A percentile compares a stretch with the other conserved stretches of the same genome.
phyloP scores from a whole-genome alignment of 2,113 vertebrate species.

The Corynorhinus townsendii region DNA sequence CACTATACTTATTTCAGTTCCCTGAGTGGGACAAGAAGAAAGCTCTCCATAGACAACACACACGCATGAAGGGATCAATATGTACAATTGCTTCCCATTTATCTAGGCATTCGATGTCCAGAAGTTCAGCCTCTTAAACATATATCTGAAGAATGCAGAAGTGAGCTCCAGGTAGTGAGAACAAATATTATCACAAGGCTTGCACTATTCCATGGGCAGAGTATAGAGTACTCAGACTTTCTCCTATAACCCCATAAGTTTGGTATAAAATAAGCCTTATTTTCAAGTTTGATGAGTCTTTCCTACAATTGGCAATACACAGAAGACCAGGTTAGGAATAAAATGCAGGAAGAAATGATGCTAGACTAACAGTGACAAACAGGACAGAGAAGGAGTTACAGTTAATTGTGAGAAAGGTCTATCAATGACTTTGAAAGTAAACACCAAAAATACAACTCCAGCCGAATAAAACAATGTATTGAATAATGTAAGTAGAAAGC shows the following conservation, averaged over 20 bases:
- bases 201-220: not conserved
- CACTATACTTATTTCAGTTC: slow-evolving; percentile 17
- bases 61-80: not conserved
- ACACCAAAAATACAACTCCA: not conserved
- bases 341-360: not conserved
- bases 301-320: not conserved
- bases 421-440: not conserved
- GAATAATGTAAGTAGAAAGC: not conserved
- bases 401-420: not conserved
- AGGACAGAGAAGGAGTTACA: not conserved
- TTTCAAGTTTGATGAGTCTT: not conserved
- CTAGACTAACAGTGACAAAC: not conserved
- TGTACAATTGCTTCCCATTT: slow-evolving; percentile 8
- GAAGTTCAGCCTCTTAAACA: not conserved
- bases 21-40: slow-evolving; percentile 11
- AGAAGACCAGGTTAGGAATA: not conserved
- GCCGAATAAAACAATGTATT: not conserved
- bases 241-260: not conserved
- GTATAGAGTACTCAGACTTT: not conserved
- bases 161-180: not conserved
- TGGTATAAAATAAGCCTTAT: not conserved
- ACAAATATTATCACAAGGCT: slow-evolving; percentile 19
- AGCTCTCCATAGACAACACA: not conserved
- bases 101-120: slow-evolving; percentile 20
- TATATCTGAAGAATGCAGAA: not conserved